These are phyloP conservation scores for Tetramorium alpestre DNA, from an alignment of 1,140 invertebrate genomes.

Conservation along the genomic window DNA sequence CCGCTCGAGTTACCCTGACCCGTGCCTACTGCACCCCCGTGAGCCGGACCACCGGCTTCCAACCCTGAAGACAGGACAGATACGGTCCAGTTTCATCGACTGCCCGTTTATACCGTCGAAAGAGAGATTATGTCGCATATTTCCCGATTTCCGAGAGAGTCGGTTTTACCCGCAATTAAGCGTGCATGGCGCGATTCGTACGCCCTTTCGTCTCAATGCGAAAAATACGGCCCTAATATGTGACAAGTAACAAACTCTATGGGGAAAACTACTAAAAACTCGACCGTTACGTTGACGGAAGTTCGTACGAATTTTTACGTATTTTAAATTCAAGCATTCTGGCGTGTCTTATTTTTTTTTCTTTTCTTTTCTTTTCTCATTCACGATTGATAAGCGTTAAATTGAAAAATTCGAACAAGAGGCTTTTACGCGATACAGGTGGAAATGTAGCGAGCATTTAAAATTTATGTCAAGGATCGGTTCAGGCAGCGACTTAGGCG, in stretches of 20 bases:
- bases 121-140: slow-evolving; percentile 27
- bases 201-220: neutral
- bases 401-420: slow-evolving; percentile 30
- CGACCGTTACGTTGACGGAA: slow-evolving; percentile 48
- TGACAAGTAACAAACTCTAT: neutral
- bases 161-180: neutral
- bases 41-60: slow-evolving; percentile 84
- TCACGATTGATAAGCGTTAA: slow-evolving; percentile 28
- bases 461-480: slow-evolving; percentile 57
- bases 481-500: slow-evolving; percentile 75
- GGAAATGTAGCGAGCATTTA: slow-evolving; percentile 71
- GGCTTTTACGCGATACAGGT: slow-evolving; percentile 63
- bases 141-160: slow-evolving; percentile 54
- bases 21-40: slow-evolving; percentile 83
- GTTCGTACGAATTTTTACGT: slow-evolving; percentile 45
- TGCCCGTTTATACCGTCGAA: slow-evolving; percentile 29
- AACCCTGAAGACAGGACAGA: slow-evolving; percentile 80
- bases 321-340: slow-evolving; percentile 39
- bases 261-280: slow-evolving; percentile 30
- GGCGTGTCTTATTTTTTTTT: neutral
- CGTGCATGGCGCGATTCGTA: slow-evolving; percentile 11
- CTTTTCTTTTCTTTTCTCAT: slow-evolving; percentile 8
- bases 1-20: slow-evolving; percentile 83
- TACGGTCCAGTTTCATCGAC: slow-evolving; percentile 68
- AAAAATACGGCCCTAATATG: neutral